These are phyloP conservation scores for Lepidothrix coronata DNA, from an alignment of 2,113 vertebrate genomes.

Conservation along the genomic window DNA sequence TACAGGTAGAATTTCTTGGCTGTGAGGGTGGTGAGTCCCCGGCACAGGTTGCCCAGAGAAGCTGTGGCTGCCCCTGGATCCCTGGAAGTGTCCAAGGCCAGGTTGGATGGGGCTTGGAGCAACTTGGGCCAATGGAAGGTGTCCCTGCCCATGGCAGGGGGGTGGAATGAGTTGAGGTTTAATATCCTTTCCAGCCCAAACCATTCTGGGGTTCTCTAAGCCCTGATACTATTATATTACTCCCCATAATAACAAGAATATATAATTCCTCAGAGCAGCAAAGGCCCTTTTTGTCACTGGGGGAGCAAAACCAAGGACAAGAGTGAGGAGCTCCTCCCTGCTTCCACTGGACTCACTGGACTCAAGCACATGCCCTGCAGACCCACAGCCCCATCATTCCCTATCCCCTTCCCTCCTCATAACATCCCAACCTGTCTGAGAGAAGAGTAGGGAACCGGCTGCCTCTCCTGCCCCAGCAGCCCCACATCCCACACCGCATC, in stretches of 20 bases:
- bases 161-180: rapidly evolving
- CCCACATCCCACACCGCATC: not conserved
- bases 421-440: rapidly evolving
- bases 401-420: not conserved
- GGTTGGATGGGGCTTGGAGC: rapidly evolving
- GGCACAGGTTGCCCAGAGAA: not conserved
- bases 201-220: not conserved
- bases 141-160: not conserved
- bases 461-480: not conserved
- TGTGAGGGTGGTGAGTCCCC: rapidly evolving
- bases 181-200: not conserved
- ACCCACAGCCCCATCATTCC: not conserved
- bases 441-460: not conserved
- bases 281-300: not conserved
- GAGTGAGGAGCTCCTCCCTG: not conserved
- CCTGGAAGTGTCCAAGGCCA: not conserved
- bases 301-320: not conserved
- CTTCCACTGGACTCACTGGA: not conserved
- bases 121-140: rapidly evolving
- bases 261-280: not conserved
- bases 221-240: not conserved
- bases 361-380: rapidly evolving
- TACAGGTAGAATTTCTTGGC: rapidly evolving
- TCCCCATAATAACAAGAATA: not conserved
- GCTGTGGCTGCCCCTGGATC: not conserved